These are phyloP conservation scores for Sylvietta virens DNA, from an alignment of 2,113 vertebrate genomes.

Conservation along the genomic window DNA sequence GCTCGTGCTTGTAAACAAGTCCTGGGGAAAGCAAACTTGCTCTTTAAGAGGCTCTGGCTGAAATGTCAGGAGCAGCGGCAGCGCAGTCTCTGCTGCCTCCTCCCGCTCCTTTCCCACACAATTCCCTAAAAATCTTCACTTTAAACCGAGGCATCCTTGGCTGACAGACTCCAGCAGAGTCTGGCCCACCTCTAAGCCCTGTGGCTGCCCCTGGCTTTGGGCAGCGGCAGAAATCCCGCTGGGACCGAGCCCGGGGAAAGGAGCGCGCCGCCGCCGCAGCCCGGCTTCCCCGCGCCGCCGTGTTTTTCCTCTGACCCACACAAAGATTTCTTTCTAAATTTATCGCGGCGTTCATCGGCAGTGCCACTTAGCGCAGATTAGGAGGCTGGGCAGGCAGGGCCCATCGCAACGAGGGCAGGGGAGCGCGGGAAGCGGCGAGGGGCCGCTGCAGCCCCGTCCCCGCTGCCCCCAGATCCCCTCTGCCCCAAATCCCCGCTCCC, in stretches of 20 bases:
- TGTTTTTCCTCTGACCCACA: conserved; percentile 50
- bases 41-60: background rate
- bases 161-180: accelerated
- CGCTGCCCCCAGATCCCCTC: background rate
- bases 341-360: background rate
- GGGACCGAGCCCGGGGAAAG: background rate
- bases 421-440: background rate
- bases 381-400: background rate
- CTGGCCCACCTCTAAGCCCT: accelerated
- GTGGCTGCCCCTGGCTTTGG: accelerated
- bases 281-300: background rate
- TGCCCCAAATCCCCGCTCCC: accelerated
- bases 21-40: background rate
- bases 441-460: background rate
- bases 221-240: accelerated
- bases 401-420: background rate
- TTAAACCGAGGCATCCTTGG: accelerated
- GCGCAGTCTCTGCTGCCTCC: background rate
- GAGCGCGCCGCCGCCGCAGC: background rate
- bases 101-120: background rate
- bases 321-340: conserved; percentile 63
- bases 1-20: background rate
- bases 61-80: background rate
- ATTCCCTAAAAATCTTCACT: background rate
- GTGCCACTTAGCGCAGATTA: background rate